Conservation (phyloP, 2,797 vertebrate genomes). For the Syndactyla subalaris region DNA sequence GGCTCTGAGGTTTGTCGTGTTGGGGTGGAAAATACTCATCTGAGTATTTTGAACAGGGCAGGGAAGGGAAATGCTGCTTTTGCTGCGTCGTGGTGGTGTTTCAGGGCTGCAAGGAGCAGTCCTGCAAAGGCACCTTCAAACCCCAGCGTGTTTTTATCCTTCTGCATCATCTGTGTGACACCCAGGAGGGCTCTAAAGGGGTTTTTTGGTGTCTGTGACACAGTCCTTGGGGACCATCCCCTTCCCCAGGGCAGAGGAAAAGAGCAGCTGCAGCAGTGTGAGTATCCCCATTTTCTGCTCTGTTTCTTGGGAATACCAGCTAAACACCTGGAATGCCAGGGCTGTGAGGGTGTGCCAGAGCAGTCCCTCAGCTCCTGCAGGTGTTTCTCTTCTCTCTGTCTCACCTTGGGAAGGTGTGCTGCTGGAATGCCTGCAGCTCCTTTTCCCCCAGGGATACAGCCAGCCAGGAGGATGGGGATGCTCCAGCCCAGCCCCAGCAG, state of each 20-base stretch:
- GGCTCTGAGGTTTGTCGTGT: background rate
- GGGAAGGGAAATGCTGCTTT: background rate
- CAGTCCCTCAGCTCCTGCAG: background rate
- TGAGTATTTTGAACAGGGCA: too few species aligned
- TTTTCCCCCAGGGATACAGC: background rate
- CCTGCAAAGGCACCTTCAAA: background rate
- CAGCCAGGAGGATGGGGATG: rapidly evolving
- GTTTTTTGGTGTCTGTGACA: background rate
- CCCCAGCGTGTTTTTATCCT: background rate
- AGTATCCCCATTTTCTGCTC: background rate
- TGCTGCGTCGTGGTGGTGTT: too few species aligned
- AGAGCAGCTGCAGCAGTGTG: background rate
- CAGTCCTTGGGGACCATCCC: background rate
- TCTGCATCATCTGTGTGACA: background rate
- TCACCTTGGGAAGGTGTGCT: background rate
- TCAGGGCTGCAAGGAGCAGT: background rate
- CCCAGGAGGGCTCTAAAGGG: background rate
- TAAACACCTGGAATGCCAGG: background rate
- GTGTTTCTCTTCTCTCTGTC: background rate
- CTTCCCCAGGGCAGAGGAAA: background rate
- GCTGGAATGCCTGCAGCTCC: background rate
- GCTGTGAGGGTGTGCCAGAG: too few species aligned
- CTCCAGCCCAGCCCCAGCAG: background rate
- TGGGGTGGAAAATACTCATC: rapidly evolving
- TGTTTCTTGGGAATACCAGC: background rate